These are phyloP conservation scores for Arnoldichthys spilopterus DNA, from an alignment of 2,797 vertebrate species.

Conservation along the genomic window DNA sequence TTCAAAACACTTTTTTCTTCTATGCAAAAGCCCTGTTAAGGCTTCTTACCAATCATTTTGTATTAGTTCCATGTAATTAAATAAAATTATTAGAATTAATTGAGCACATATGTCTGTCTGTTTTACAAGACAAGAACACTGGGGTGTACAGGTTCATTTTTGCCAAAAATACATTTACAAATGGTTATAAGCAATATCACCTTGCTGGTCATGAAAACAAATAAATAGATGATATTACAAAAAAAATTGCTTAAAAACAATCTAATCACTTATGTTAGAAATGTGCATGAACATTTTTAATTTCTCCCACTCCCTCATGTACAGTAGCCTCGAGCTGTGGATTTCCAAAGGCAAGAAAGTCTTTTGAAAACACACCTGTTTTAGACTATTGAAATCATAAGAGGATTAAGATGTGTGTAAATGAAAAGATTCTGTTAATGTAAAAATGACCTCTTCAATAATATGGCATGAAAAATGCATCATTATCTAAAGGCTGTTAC, in stretches of 20 bases:
- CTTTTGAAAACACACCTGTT: neutral
- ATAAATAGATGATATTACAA: neutral
- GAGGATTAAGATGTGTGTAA: neutral
- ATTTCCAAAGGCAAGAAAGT: neutral
- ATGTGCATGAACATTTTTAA: neutral
- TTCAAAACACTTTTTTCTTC: constrained; percentile 59
- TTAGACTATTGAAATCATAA: neutral
- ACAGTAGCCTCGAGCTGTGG: neutral
- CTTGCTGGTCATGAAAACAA: neutral
- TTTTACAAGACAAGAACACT: neutral
- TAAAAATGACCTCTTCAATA: neutral
- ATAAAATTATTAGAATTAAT: constrained; percentile 79
- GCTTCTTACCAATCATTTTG: constrained; percentile 86
- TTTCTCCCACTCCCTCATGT: neutral
- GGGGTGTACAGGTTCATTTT: neutral
- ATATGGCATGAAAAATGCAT: neutral
- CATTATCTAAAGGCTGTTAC: neutral
- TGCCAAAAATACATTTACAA: neutral
- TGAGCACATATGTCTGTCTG: constrained; percentile 49
- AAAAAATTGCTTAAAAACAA: neutral
- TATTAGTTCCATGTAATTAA: constrained; percentile 82
- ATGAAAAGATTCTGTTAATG: neutral
- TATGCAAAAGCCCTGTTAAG: constrained; percentile 84
- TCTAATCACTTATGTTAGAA: neutral
- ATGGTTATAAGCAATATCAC: neutral